Conservation (phyloP, 53 echinoderm and acorn worm genomes). For the Stichopus horrens region DNA sequence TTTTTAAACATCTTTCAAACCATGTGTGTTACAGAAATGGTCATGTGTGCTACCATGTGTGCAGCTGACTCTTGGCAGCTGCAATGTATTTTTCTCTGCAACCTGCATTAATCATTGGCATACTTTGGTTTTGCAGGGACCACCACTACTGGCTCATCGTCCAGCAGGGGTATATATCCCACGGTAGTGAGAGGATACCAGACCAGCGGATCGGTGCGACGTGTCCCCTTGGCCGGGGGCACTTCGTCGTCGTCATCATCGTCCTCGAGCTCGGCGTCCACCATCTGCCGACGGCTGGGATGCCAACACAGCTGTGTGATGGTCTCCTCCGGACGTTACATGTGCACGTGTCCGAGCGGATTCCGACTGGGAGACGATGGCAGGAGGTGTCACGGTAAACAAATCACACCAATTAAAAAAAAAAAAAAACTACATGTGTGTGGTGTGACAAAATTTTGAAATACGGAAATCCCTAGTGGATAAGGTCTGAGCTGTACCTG, state of each 20-base stretch:
- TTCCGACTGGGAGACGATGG: slow-evolving; percentile 68
- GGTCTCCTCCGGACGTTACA: slow-evolving; percentile 53
- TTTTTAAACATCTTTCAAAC: too few species aligned
- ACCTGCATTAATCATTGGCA: too few species aligned
- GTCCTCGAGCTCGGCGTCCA: not conserved
- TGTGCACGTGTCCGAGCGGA: slow-evolving; percentile 82
- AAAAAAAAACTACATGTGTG: not conserved
- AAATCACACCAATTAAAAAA: not conserved
- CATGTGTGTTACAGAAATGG: too few species aligned
- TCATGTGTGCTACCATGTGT: too few species aligned
- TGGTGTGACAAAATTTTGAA: not conserved
- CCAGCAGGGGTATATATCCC: not conserved
- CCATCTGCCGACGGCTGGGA: slow-evolving; percentile 61
- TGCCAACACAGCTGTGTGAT: slow-evolving; percentile 70
- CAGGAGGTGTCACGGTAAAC: slow-evolving; percentile 74
- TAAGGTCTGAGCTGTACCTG: too few species aligned
- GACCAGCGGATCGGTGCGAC: slow-evolving; percentile 20
- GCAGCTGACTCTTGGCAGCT: too few species aligned
- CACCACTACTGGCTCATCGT: not conserved
- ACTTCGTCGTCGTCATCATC: not conserved
- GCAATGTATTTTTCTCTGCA: too few species aligned
- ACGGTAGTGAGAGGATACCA: slow-evolving; percentile 29
- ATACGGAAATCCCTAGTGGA: too few species aligned
- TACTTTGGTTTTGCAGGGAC: not conserved
- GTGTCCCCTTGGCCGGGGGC: slow-evolving; percentile 2